Base-by-base conservation (phyloP, 2,888 invertebrate genomes). In the Stenurella melanura region DNA sequence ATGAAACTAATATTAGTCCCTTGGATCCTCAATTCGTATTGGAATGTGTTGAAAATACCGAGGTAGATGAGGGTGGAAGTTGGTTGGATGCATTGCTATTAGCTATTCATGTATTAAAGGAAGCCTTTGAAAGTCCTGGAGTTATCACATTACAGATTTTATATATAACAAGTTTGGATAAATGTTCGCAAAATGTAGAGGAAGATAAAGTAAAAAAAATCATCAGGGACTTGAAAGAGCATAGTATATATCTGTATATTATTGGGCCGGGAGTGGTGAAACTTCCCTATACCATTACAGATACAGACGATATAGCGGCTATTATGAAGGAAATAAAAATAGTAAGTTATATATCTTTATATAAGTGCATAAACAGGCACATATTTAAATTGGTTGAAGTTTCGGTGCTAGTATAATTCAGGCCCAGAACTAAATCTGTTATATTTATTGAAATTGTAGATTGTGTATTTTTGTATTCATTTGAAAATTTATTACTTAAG, bases 211-310 rank as follows among this genome's bases (percentile, higher is more conserved):
- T 78, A 10, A 42, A 80, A 34, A 60, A 30, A 15, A 38, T 83
- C n/a, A 78, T 80, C 9, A 50, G 73, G 18, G 70, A 78, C 70
- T 15, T 82, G 26, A 80, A 76, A 9, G 42, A 76, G 18, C 69
- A 78, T 60, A 66, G 79, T 17, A 82, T 83, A 57, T 83, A 71
- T 76, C 34, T 83, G 9, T 83, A 83, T 61, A 74, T 83, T 70
- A 75, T 82, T 57, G 83, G 83, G 15, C 83, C 82, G 11, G 26
- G 78, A n/a, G 70, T 83, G n/a, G 70, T 83, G 11, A 68, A 77
- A 18, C 73, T 80, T 56, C 78, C 79, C 5, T 80, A 71, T 58
- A 76, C 77, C 17, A 76, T 83, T 38, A 75, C 76, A 30, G 68
- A 69, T 70, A 58, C 58, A 18, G 54, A 74, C 6, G 78, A 76